Evolutionary conservation across 1,140 invertebrate genomes (phyloP).

Genomic region (Dreissena polymorpha): DNA sequence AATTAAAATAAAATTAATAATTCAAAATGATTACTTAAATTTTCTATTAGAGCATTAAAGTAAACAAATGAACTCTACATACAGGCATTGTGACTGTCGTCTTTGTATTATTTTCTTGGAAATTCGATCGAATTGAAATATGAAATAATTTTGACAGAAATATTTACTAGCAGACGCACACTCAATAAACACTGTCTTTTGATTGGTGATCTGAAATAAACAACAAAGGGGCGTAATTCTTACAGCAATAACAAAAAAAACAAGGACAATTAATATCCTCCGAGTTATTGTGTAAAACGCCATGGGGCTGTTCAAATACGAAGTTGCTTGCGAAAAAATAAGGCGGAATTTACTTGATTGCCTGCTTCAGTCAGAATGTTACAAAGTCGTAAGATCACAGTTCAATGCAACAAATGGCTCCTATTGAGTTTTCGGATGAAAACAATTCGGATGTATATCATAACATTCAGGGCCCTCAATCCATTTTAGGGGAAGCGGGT

Average conservation of each 20-base stretch:
- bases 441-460: background rate
- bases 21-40: too few relatives aligned
- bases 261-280: too few relatives aligned
- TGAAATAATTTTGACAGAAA: conserved; percentile 27
- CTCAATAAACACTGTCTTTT: background rate
- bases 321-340: conserved; percentile 20
- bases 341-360: conserved; percentile 32
- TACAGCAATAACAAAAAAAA: too few relatives aligned
- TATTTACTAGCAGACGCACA: conserved; percentile 25
- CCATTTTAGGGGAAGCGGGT: background rate
- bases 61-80: background rate
- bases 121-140: background rate
- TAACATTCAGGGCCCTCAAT: background rate
- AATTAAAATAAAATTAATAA: too few relatives aligned
- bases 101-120: background rate
- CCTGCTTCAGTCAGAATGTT: conserved; percentile 37
- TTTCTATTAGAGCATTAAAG: too few relatives aligned
- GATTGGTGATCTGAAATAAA: conserved; percentile 16
- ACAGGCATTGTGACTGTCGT: conserved; percentile 16
- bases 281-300: background rate
- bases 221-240: too few relatives aligned
- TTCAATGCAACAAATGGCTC: background rate
- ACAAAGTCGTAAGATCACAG: conserved; percentile 28
- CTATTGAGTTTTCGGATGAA: background rate
- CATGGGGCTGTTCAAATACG: background rate